phyloP scores from a whole-genome alignment of 2,888 invertebrate genomes.

The Druceiella hillmani region DNA sequence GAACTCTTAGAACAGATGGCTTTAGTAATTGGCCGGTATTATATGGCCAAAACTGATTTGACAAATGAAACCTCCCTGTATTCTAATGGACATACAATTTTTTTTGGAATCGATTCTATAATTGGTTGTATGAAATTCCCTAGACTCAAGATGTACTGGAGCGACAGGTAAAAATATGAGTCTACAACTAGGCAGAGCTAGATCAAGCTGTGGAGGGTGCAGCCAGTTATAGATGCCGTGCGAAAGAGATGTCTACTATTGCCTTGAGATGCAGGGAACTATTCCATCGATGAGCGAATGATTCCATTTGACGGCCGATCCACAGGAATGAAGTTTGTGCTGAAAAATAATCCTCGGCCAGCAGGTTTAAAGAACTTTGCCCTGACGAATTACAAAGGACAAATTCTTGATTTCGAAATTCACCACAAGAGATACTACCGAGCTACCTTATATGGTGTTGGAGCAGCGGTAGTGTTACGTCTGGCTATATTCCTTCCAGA shows the following conservation, averaged over 20 bases:
- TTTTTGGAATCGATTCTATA: slow-evolving; percentile 18
- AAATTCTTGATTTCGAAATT: too few species aligned
- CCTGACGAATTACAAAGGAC: too few species aligned
- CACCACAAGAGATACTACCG: too few species aligned
- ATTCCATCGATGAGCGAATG: slow-evolving; percentile 27
- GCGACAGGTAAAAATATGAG: slow-evolving; percentile 11
- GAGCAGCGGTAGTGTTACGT: slow-evolving; percentile 21
- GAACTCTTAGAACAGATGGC: slow-evolving; percentile 10
- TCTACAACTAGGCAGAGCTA: slow-evolving; percentile 15
- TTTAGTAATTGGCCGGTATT: slow-evolving; percentile 11
- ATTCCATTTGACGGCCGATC: slow-evolving; percentile 24
- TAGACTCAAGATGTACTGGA: slow-evolving; percentile 20
- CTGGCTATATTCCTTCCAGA: too few species aligned
- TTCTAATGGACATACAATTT: slow-evolving; percentile 12
- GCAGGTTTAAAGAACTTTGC: slow-evolving; percentile 31
- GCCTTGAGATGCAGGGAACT: slow-evolving; percentile 20
- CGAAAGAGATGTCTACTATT: slow-evolving; percentile 23
- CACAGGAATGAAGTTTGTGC: slow-evolving; percentile 22
- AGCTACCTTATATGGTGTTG: too few species aligned
- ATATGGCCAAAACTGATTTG: too few species aligned
- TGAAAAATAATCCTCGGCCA: slow-evolving; percentile 28
- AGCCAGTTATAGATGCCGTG: slow-evolving; percentile 27
- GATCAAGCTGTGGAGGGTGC: slow-evolving; percentile 23
- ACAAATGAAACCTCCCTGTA: too few species aligned
- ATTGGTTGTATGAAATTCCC: slow-evolving; percentile 20